These are phyloP conservation scores for Okapia johnstoni DNA, from an alignment of 2,113 vertebrate species.

Conservation along the genomic window DNA sequence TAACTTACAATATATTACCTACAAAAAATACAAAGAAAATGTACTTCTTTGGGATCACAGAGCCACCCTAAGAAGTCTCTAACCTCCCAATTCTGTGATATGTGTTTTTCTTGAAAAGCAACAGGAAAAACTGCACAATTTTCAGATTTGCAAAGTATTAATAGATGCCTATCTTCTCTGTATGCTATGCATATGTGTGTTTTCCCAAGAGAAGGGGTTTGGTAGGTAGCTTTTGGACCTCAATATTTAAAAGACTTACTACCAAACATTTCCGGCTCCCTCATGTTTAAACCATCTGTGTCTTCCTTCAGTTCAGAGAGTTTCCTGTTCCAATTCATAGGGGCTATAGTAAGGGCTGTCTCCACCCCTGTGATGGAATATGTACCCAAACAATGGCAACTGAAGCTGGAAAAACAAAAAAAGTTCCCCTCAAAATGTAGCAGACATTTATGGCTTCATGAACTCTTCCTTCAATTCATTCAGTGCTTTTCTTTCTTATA, in stretches of 20 bases:
- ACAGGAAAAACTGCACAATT: not conserved
- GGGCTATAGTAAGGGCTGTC: not conserved
- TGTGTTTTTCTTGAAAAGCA: not conserved
- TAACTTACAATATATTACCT: not conserved
- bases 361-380: not conserved
- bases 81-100: not conserved
- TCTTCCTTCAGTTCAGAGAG: not conserved
- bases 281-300: not conserved
- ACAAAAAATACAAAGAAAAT: not conserved
- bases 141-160: not conserved
- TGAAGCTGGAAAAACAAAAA: not conserved
- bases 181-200: not conserved
- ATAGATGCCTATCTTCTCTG: no score
- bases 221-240: not conserved
- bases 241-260: not conserved
- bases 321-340: not conserved
- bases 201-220: not conserved
- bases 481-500: not conserved
- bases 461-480: not conserved
- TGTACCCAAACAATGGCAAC: not conserved
- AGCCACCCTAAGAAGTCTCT: not conserved
- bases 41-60: not conserved
- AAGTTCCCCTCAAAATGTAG: not conserved
- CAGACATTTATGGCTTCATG: not conserved
- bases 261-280: not conserved